Percentiles rank a stretch among this genome's conserved stretches.
Conservation (phyloP, 2,113 vertebrate genomes). For the Jaculus jaculus region DNA sequence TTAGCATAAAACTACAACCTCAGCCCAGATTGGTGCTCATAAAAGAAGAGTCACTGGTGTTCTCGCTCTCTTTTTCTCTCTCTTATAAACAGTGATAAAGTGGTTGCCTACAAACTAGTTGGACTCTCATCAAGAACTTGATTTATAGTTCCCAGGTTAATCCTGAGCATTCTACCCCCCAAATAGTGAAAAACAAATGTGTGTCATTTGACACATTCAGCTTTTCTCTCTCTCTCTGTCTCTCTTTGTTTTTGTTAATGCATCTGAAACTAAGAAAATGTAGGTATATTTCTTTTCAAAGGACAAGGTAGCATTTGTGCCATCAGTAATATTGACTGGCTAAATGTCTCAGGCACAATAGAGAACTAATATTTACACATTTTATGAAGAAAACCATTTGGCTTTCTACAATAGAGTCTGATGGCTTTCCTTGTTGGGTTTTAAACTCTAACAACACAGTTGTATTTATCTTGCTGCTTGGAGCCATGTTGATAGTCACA, state of each 20-base stretch:
- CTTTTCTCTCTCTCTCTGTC: too few species aligned
- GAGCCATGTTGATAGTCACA: background rate
- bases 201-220: background rate
- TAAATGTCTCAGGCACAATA: background rate
- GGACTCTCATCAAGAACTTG: background rate
- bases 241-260: background rate
- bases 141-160: too few species aligned
- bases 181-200: background rate
- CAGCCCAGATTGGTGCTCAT: too few species aligned
- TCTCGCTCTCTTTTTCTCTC: too few species aligned
- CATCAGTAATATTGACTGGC: background rate
- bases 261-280: background rate
- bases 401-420: background rate
- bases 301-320: background rate
- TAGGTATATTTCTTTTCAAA: background rate
- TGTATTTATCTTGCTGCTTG: background rate
- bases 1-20: too few species aligned
- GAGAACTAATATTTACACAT: too few species aligned
- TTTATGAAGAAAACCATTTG: background rate
- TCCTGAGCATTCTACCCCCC: background rate
- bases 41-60: too few species aligned
- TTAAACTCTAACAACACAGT: too few species aligned
- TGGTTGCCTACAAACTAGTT: too few species aligned
- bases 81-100: too few species aligned
- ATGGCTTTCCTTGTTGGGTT: background rate